Conservation (phyloP, 1,140 invertebrate genomes). For the Conus betulinus region DNA sequence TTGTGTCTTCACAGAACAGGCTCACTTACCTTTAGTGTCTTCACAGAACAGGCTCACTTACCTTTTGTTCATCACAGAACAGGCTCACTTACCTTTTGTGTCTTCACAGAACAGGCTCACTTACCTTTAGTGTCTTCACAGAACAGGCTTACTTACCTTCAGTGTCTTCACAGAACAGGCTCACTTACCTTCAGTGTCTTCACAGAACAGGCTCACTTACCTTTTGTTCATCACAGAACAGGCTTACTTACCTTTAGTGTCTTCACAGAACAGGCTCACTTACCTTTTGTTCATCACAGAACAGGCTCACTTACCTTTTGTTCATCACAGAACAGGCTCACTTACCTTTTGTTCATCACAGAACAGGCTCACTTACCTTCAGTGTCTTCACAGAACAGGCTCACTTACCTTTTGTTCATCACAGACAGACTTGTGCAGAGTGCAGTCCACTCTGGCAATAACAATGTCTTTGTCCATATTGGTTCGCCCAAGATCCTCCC, state of each 20-base stretch:
- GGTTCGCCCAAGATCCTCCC: conserved; percentile 93
- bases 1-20: conserved; percentile 26
- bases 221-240: conserved; percentile 20
- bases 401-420: conserved; percentile 10
- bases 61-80: conserved; percentile 19
- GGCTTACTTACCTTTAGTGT: no score
- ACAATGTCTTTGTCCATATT: conserved; percentile 88
- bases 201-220: neutral
- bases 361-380: neutral
- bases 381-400: neutral
- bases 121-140: conserved; percentile 13
- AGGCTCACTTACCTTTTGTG: neutral
- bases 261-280: neutral
- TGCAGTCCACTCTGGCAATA: conserved; percentile 53
- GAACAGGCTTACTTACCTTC: no score
- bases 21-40: no score
- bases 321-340: neutral
- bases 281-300: conserved; percentile 22
- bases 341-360: conserved; percentile 19
- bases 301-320: no score
- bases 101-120: neutral
- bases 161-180: no score
- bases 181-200: conserved; percentile 11
- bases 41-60: neutral
- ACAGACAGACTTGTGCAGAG: conserved; percentile 18